These are phyloP conservation scores for Tolmerus cingulatus DNA, from an alignment of 2,888 invertebrate genomes.

Conservation along the genomic window DNA sequence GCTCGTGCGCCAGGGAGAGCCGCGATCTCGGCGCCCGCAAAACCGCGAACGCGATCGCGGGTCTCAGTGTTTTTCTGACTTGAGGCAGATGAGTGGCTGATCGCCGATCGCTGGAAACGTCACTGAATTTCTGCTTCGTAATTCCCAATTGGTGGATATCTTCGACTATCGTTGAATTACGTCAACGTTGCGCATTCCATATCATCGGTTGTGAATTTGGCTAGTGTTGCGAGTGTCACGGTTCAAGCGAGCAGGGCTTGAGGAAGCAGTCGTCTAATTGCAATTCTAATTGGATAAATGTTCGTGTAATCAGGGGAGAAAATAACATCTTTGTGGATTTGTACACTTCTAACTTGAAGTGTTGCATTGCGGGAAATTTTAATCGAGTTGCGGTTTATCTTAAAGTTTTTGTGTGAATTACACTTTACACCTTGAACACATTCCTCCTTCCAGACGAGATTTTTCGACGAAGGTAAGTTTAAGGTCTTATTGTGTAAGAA, in stretches of 20 bases:
- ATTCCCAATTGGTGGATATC: conserved; percentile 6
- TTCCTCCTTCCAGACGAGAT: not conserved
- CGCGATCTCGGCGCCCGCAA: not conserved
- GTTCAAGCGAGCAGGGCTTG: not conserved
- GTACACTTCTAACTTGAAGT: not conserved
- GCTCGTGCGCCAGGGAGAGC: not conserved
- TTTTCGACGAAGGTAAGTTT: not conserved
- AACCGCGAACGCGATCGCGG: not conserved
- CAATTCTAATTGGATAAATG: not conserved
- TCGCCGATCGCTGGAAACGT: not conserved
- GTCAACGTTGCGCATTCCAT: conserved; percentile 15
- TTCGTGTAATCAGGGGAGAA: not conserved
- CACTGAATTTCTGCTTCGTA: conserved; percentile 10
- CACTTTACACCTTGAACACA: not conserved
- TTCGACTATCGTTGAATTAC: not conserved
- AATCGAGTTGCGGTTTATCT: not conserved
- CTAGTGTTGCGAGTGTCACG: not conserved
- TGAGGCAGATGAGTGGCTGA: not conserved
- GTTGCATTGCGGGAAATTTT: not conserved
- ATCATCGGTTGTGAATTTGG: not conserved
- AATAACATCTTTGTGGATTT: not conserved
- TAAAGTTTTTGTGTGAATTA: not conserved
- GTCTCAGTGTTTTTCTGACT: not conserved
- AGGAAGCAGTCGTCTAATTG: not conserved
- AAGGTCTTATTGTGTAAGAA: not conserved